Evolutionary conservation across 2,888 invertebrate genomes (phyloP), one percentile per base, ranked within the genome.

Genomic region (Pristionchus entomophagus): DNA sequence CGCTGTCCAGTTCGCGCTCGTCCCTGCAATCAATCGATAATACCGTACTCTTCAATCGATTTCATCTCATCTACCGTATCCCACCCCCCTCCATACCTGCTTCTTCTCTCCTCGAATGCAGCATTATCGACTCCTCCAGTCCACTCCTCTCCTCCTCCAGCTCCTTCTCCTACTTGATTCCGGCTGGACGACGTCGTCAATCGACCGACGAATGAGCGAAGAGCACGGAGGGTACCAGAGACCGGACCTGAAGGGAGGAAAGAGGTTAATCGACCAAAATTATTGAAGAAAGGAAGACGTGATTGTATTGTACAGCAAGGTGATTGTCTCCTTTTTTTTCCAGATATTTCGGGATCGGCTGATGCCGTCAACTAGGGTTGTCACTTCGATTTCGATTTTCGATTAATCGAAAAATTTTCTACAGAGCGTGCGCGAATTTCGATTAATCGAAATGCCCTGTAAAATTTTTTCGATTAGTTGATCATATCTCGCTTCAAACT

Each of bases 101-200:
- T 73, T 41, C 69, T 73, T 19, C 69, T 78, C 51, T 81, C 81
- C 81, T 81, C 81, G 59, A 81, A 81, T 3, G 81, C 81, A 2
- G 81, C 81, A 38, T 81, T 81, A 56, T 81, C 81, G 2, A 81
- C 59, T 19, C 81, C 81, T 19, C 78, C 26, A n/a, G 41, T 26
- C 73, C 41, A 41, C 12, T 77, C 73, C 45, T 41, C 29, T 59
- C n/a, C n/a, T n/a, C n/a, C n/a, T n/a, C 26, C 59, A 8, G 26
- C 19, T 4, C 53, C 53, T 6, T 59, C 59, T 19, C 4, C 77
- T 45, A 4, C 29, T 51, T 49, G 78, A 29, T 51, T 19, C 22
- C 78, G 6, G 19, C 51, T 78, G 14, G 78, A 49, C 29, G 78
- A 78, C 45, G 51, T 78, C 17, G 78, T 78, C 29, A 78, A 17